Percentiles rank a stretch among this genome's conserved stretches.
Conservation (phyloP, 2,797 vertebrate genomes). For the Sebastolobus alascanus region DNA sequence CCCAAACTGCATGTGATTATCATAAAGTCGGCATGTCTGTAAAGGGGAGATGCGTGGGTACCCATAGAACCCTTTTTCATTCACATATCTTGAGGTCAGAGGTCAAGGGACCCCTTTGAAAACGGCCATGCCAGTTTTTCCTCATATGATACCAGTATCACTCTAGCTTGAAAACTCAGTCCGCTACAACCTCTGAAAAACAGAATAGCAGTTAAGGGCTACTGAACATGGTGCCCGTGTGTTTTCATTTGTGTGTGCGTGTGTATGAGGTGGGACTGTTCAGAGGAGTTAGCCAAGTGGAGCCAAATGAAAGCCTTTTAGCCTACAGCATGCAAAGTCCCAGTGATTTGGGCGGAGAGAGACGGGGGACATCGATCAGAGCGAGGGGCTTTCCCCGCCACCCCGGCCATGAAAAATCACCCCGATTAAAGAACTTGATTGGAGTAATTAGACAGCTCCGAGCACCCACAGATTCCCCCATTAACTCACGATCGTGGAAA, state of each 20-base stretch:
- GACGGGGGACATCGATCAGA: conserved; percentile 55
- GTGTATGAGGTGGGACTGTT: conserved; percentile 2
- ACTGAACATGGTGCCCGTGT: neutral
- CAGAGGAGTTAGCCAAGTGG: conserved; percentile 25
- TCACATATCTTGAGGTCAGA: no score
- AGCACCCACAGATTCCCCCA: conserved; percentile 61
- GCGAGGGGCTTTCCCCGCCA: conserved; percentile 33
- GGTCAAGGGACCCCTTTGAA: no score
- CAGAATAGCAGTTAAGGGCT: no score
- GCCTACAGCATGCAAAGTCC: conserved; percentile 32
- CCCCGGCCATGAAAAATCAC: conserved; percentile 73
- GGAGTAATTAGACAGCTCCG: conserved; percentile 77
- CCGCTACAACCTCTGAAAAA: no score
- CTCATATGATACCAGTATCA: no score
- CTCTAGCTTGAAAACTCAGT: no score
- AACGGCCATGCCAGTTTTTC: no score
- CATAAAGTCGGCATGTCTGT: no score
- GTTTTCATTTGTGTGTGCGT: conserved; percentile 15
- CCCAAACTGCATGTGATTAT: no score
- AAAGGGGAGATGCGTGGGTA: no score
- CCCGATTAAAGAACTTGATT: conserved; percentile 78
- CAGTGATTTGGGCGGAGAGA: conserved; percentile 33
- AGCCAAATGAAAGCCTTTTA: conserved; percentile 41
- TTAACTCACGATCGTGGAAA: conserved; percentile 69
- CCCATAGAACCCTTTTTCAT: no score